Conservation (phyloP, 2,888 invertebrate genomes). For the Sacculina carcini region DNA sequence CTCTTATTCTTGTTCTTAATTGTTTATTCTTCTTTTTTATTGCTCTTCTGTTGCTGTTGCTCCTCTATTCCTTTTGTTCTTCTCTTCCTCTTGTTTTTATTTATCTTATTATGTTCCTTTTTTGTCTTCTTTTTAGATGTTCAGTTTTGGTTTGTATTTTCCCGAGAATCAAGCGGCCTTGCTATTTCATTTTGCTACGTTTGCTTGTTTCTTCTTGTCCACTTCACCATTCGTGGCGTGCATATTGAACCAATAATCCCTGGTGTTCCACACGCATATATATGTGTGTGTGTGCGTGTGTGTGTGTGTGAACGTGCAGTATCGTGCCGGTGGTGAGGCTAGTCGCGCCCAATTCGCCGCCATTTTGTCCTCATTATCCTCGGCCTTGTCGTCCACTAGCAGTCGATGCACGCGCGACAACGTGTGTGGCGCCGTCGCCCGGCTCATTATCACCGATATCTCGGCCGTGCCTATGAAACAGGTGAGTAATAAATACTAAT, state of each 20-base stretch:
- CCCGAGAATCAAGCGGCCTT: too few species aligned
- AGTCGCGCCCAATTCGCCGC: constrained; percentile 30
- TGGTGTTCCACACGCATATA: too few species aligned
- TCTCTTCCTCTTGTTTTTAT: background rate
- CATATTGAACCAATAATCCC: too few species aligned
- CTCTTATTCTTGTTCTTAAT: too few species aligned
- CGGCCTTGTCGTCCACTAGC: constrained; percentile 33
- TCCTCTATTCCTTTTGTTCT: background rate
- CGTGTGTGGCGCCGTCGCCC: constrained; percentile 45
- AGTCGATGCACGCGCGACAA: constrained; percentile 41
- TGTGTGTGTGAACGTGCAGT: background rate
- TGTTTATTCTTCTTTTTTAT: too few species aligned
- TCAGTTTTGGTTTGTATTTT: too few species aligned
- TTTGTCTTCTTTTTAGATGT: too few species aligned
- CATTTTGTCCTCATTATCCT: constrained; percentile 37
- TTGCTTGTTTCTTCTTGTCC: too few species aligned
- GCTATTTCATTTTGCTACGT: too few species aligned
- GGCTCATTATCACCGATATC: constrained; percentile 38
- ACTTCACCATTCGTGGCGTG: too few species aligned
- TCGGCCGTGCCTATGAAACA: constrained; percentile 37
- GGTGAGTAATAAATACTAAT: constrained; percentile 24
- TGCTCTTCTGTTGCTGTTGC: background rate
- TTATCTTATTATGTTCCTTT: too few species aligned
- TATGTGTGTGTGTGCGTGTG: too few species aligned
- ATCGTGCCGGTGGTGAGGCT: constrained; percentile 9